These are phyloP conservation scores for Temnothorax longispinosus DNA, from an alignment of 1,140 invertebrate species.

Conservation along the genomic window DNA sequence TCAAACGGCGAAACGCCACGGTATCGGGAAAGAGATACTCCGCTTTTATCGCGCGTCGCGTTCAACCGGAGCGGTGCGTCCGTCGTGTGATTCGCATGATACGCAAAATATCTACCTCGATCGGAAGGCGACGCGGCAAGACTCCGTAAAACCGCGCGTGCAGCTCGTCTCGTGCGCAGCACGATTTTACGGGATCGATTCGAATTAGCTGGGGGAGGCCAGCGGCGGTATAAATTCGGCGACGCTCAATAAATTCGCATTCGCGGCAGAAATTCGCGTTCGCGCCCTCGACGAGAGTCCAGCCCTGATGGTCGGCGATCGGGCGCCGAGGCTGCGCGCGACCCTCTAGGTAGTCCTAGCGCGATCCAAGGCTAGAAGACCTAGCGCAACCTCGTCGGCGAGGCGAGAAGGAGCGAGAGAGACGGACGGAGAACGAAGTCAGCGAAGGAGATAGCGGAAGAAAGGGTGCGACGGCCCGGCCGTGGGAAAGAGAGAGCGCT, in stretches of 20 bases:
- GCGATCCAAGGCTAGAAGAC: slow-evolving; percentile 76
- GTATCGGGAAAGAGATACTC: neutral
- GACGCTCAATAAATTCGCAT: slow-evolving; percentile 49
- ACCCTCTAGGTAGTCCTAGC: slow-evolving; percentile 44
- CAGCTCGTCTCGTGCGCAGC: neutral
- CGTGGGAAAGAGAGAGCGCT: slow-evolving; percentile 1
- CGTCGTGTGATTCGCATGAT: neutral
- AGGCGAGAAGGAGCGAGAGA: neutral
- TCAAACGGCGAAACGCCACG: neutral
- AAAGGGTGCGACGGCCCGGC: slow-evolving; percentile 36
- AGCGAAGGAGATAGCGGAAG: slow-evolving; percentile 24
- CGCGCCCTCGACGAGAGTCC: slow-evolving; percentile 34
- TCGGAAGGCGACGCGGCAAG: too few species aligned
- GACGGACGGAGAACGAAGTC: neutral
- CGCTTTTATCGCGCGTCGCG: neutral
- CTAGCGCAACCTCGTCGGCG: slow-evolving; percentile 63
- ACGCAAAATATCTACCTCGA: neutral
- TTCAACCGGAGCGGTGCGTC: neutral
- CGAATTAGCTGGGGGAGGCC: neutral
- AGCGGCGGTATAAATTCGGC: neutral
- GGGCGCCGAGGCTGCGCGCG: slow-evolving; percentile 76
- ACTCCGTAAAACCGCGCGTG: too few species aligned
- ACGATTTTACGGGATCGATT: slow-evolving; percentile 24
- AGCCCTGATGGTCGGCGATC: slow-evolving; percentile 53
- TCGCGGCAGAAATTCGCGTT: slow-evolving; percentile 35